phyloP scores from a whole-genome alignment of 2,113 vertebrate species.

The Coryphaenoides rupestris region DNA sequence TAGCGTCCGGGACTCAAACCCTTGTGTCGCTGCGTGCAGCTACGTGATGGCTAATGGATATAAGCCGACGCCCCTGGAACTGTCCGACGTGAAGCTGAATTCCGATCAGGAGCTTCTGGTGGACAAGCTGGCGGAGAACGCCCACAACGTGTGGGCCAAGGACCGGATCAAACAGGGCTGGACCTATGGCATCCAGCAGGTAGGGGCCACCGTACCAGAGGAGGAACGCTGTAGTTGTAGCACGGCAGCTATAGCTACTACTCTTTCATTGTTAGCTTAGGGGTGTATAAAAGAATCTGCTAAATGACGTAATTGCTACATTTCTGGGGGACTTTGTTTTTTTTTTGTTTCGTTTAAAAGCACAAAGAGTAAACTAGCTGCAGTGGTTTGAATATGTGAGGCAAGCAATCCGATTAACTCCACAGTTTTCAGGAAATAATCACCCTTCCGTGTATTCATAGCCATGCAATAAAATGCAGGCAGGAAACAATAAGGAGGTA shows the following conservation, averaged over 20 bases:
- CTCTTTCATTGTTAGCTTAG: background rate
- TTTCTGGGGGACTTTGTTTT: background rate
- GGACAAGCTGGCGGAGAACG: constrained; percentile 97
- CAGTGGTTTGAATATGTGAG: no score
- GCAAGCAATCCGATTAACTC: no score
- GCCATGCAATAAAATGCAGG: no score
- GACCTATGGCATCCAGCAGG: constrained; percentile 99
- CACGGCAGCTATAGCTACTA: background rate
- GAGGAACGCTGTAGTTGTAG: no score
- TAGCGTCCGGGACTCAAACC: background rate
- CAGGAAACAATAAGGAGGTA: no score
- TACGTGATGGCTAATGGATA: constrained; percentile 96
- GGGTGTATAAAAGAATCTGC: background rate
- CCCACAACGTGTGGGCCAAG: constrained; percentile 99
- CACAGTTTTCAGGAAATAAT: no score
- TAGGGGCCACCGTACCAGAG: constrained; percentile 39
- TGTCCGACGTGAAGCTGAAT: constrained; percentile 90
- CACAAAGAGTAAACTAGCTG: no score
- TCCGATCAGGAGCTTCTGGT: constrained; percentile 93
- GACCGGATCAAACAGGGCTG: constrained; percentile 98
- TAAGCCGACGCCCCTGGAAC: constrained; percentile 93
- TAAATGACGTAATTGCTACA: background rate
- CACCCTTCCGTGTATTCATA: no score
- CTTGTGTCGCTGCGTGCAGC: constrained; percentile 64
- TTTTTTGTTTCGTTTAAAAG: background rate